phyloP scores from a whole-genome alignment of 2,888 invertebrate species.

The Laspeyria flexula region DNA sequence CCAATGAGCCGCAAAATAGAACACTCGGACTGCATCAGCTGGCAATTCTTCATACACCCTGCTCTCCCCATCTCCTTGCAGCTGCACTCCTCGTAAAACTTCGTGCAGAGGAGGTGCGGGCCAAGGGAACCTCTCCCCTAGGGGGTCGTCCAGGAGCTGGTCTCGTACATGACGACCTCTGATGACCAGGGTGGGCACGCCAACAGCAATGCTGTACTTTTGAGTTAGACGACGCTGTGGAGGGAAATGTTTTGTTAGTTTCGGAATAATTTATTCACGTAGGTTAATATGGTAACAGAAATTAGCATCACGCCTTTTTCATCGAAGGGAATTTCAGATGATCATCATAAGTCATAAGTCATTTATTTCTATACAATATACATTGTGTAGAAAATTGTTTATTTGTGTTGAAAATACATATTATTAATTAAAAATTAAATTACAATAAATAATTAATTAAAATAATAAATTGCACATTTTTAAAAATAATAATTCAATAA shows the following conservation, averaged over 20 bases:
- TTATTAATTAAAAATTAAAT: too few relatives aligned
- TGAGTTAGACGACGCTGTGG: constrained; percentile 90
- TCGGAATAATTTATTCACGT: too few relatives aligned
- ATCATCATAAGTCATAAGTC: too few relatives aligned
- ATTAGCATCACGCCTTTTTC: too few relatives aligned
- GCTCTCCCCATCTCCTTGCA: constrained; percentile 66
- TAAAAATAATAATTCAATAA: too few relatives aligned
- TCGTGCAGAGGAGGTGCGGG: constrained; percentile 89
- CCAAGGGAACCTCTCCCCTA: constrained; percentile 91
- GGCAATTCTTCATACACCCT: constrained; percentile 87
- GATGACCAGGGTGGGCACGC: constrained; percentile 91
- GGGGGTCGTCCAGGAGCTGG: constrained; percentile 89
- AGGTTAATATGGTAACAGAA: too few relatives aligned
- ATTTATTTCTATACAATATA: too few relatives aligned
- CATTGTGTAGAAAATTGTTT: too few relatives aligned
- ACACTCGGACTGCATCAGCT: constrained; percentile 88
- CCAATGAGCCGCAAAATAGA: constrained; percentile 96
- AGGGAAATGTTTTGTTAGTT: constrained; percentile 17
- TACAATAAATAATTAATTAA: too few relatives aligned
- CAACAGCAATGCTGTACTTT: constrained; percentile 91
- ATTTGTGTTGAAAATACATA: too few relatives aligned
- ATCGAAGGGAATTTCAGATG: too few relatives aligned
- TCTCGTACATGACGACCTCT: constrained; percentile 89
- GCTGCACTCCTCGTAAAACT: constrained; percentile 81
- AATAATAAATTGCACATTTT: too few relatives aligned